These are phyloP conservation scores for Glandiceps talaboti DNA, from an alignment of 53 echinoderm and acorn worm genomes.

Conservation along the genomic window DNA sequence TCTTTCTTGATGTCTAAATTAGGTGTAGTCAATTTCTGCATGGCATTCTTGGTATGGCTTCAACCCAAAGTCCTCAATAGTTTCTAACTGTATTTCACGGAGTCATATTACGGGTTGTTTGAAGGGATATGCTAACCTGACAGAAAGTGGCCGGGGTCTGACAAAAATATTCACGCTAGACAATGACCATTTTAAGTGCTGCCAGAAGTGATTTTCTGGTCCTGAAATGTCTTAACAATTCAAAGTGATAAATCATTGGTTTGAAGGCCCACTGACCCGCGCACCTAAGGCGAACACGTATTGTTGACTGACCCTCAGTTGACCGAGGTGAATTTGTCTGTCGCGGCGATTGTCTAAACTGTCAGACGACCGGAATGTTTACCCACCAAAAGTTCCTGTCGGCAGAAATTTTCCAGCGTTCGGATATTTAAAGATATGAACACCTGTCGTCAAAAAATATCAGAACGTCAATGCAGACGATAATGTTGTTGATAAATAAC, in stretches of 20 bases:
- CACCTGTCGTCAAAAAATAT: no score
- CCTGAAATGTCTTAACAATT: neutral
- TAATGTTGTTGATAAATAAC: no score
- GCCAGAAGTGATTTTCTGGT: neutral
- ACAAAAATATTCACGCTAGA: neutral
- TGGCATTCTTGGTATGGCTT: neutral
- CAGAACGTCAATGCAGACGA: no score
- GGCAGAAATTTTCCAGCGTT: no score
- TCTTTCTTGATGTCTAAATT: neutral
- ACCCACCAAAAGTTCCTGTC: no score
- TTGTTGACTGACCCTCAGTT: neutral
- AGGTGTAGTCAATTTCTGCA: neutral
- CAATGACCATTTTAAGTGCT: neutral
- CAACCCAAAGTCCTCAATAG: neutral
- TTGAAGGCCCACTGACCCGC: neutral
- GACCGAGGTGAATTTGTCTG: no score
- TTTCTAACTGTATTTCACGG: neutral
- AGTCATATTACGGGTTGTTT: neutral
- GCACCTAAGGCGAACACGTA: neutral
- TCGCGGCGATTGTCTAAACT: no score
- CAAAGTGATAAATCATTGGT: neutral
- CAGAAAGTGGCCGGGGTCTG: neutral
- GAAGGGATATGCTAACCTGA: neutral
- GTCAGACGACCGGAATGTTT: no score
- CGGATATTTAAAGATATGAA: no score